Evolutionary conservation across 92 coral and sea anemone genomes (phyloP), one percentile per base, ranked within the genome.

Genomic region (Desmophyllum pertusum): DNA sequence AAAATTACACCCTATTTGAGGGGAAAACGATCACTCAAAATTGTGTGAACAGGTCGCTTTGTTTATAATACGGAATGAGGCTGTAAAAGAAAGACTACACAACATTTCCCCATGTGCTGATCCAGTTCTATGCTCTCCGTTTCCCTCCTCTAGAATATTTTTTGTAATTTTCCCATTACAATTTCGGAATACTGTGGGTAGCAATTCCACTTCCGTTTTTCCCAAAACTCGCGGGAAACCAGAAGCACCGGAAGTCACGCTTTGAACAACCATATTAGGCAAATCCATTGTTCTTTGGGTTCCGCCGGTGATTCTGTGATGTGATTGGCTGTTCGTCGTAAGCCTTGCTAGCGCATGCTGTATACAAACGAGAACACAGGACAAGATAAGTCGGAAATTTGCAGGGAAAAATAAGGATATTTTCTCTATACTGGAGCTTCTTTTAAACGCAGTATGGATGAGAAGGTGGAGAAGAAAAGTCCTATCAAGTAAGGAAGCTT

Each of bases 391-490:
- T 18, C 76, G 84, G 18, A 67, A 14, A 67, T 19, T 68, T 69
- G 66, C 55, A 81, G 79, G 25, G 8, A 70, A 81, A 40, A 53
- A 68, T 30, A 63, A 81, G 77, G 13, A 52, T 7, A 23, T 38
- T 17, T 81, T 55, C 45, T 81, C 78, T 57, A 39, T 51, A 18
- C 42, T 57, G 27, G 48, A 55, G 70, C 78, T 31, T 81, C 55
- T 53, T 71, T 81, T 41, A 41, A 42, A 19, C 19, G 40, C 69
- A 63, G 76, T 78, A 93, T 93, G 98, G 98, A 93, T 57, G 98
- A 93, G 75, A 86, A 88, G 87, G 88, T 89, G 69, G 98, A 93
- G 86, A 93, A 93, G 66, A 93, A 87, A 86, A 91, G 90, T 71
- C 94, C 97, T 65, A 86, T 84, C 79, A 91, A 88, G 98, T 83